These are phyloP conservation scores for Tachypleus tridentatus DNA, from an alignment of 1,140 invertebrate genomes.

Conservation along the genomic window DNA sequence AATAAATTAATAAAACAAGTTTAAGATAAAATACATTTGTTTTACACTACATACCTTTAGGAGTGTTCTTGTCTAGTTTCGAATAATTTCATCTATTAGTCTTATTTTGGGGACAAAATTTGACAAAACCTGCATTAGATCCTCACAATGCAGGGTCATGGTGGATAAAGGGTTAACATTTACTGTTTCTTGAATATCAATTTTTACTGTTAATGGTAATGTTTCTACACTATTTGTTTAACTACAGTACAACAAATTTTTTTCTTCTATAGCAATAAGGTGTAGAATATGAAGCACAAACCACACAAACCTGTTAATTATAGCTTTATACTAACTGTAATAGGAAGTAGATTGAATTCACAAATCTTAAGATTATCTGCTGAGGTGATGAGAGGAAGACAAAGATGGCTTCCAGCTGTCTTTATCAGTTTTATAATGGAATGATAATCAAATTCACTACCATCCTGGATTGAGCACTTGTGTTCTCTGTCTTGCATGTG, in stretches of 20 bases:
- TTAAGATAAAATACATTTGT: too few species aligned
- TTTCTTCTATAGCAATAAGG: not conserved
- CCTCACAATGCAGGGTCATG: too few species aligned
- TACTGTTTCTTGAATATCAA: too few species aligned
- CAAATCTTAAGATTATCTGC: slow-evolving; percentile 29
- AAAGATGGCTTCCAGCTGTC: slow-evolving; percentile 47
- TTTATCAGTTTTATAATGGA: slow-evolving; percentile 31
- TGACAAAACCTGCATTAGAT: too few species aligned
- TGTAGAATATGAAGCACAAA: slow-evolving; percentile 1
- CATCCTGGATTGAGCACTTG: slow-evolving; percentile 31
- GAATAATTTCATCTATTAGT: too few species aligned
- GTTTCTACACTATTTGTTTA: too few species aligned
- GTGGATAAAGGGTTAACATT: too few species aligned
- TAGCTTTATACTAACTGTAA: not conserved
- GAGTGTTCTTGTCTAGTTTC: too few species aligned
- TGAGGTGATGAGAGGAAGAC: slow-evolving; percentile 48
- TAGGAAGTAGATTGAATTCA: not conserved
- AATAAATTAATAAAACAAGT: too few species aligned
- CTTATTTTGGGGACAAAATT: too few species aligned
- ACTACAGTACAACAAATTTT: not conserved
- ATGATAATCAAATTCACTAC: slow-evolving; percentile 27
- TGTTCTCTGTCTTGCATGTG: slow-evolving; percentile 53
- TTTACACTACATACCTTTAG: too few species aligned
- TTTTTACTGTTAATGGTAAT: too few species aligned
- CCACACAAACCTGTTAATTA: not conserved